phyloP scores from a whole-genome alignment of 2,113 vertebrate species.

The Anoura caudifer region DNA sequence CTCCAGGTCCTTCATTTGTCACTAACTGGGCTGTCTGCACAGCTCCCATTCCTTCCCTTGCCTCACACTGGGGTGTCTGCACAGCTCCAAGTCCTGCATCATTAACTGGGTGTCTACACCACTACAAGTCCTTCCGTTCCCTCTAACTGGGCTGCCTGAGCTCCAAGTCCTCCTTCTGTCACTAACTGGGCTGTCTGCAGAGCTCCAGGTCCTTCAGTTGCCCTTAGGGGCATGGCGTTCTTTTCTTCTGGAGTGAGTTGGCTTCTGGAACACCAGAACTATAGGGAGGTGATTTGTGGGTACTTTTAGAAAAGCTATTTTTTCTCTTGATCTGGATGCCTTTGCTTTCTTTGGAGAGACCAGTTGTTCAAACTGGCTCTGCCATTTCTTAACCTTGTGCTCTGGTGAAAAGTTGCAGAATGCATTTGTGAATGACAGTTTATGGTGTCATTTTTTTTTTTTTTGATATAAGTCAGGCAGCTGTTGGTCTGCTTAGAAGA shows the following conservation, averaged over 20 bases:
- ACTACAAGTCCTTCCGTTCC: neutral
- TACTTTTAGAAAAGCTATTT: constrained; percentile 30
- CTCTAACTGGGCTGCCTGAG: neutral
- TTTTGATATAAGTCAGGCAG: constrained; percentile 49
- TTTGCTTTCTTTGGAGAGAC: constrained; percentile 84
- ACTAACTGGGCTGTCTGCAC: neutral
- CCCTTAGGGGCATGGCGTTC: neutral
- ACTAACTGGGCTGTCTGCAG: neutral
- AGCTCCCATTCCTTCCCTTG: neutral
- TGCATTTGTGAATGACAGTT: constrained; percentile 77
- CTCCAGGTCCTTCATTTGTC: neutral
- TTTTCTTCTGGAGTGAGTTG: neutral
- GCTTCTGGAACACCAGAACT: constrained; percentile 28
- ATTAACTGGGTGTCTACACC: neutral
- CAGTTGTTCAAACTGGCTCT: constrained; percentile 78
- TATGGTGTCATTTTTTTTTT: constrained; percentile 59
- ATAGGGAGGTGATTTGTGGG: neutral
- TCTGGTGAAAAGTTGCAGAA: constrained; percentile 83
- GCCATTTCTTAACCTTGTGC: constrained; percentile 86
- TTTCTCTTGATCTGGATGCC: constrained; percentile 68
- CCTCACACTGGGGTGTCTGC: neutral
- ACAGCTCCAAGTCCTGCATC: neutral
- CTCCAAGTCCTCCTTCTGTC: neutral
- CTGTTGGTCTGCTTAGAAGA: constrained; percentile 65
- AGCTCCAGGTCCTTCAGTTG: neutral